Conservation (phyloP, 2,888 invertebrate genomes). For the Dinocampus coccinellae region DNA sequence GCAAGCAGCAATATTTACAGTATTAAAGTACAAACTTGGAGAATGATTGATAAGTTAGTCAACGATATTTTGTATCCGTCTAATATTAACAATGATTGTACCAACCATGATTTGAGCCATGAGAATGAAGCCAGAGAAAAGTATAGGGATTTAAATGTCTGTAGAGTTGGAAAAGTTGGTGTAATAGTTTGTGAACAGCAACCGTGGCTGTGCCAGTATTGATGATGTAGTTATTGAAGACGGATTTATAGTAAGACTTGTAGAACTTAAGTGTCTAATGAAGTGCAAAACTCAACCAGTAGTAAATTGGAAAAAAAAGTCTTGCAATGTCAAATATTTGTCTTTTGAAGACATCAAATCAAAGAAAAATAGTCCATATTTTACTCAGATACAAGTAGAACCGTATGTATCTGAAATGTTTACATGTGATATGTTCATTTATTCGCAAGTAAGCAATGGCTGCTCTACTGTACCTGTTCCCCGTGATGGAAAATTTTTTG, state of each 20-base stretch:
- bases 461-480: not conserved
- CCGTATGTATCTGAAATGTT: too few species aligned
- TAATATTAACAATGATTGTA: slow-evolving; percentile 28
- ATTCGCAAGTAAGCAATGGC: not conserved
- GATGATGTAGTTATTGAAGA: not conserved
- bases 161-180: slow-evolving; percentile 8
- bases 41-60: slow-evolving; percentile 34
- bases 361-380: too few species aligned
- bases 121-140: slow-evolving; percentile 26
- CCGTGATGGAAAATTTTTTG: not conserved
- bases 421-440: not conserved
- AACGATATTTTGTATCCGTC: slow-evolving; percentile 36
- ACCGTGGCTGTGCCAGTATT: slow-evolving; percentile 22
- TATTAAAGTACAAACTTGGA: slow-evolving; percentile 39
- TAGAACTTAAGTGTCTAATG: not conserved
- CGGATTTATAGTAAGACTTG: not conserved
- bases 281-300: not conserved
- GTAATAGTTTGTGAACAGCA: not conserved
- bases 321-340: too few species aligned
- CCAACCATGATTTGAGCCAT: slow-evolving; percentile 25
- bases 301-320: too few species aligned
- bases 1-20: slow-evolving; percentile 43
- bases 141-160: slow-evolving; percentile 30
- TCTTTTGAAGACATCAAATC: too few species aligned
- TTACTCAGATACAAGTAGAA: too few species aligned